Evolutionary conservation across 1,140 invertebrate species (phyloP), one percentile per base, ranked within the genome.

Genomic region (Pomacea maculata): DNA sequence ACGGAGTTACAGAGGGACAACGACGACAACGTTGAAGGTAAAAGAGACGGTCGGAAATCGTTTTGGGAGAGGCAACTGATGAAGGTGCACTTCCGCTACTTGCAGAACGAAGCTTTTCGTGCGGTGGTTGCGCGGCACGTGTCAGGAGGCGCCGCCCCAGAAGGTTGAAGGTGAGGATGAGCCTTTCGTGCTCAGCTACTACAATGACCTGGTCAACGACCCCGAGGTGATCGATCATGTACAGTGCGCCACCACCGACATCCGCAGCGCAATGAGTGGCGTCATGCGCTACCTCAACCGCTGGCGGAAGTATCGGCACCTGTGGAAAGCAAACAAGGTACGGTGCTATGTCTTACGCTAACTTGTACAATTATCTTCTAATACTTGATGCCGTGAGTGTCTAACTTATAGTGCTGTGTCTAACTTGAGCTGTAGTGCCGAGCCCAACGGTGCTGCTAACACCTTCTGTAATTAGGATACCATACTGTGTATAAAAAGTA

Each of bases 271-370:
- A 2, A 92, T 94, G 6, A 86, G 91, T n/a, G 93, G 94, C 64
- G 93, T 95, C 67, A 92, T 93, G 83, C 91, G 90, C 21, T 95
- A 95, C 88, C 90, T 96, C 71, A 92, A 94, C 80, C 94, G 94
- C 83, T 97, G 95, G 95, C 94, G 93, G 80, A 94, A 94, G 85
- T 96, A 95, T 88, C 93, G 93, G 81, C 94, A 94, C 89, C 91
- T 98, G 12, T 97, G 96, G 96, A 93, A 93, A 15, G 94, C 93
- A 83, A 95, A 97, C 86, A 97, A 97, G 91, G 91, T 93, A 17
- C 57, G 57, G 15, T 45, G 34, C 34, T 45, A 45, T 45, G 34
- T 45, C 34, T 45, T 45, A 45, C 34, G 6, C 34, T 45, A 45
- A 45, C 34, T 45, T 45, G 34, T 6, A 45, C 34, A 45, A 45